A percentile compares a stretch with the other conserved stretches of the same genome.
These are phyloP conservation scores for Sinocyclocheilus anshuiensis DNA, from an alignment of 2,113 vertebrate genomes.

Conservation along the genomic window DNA sequence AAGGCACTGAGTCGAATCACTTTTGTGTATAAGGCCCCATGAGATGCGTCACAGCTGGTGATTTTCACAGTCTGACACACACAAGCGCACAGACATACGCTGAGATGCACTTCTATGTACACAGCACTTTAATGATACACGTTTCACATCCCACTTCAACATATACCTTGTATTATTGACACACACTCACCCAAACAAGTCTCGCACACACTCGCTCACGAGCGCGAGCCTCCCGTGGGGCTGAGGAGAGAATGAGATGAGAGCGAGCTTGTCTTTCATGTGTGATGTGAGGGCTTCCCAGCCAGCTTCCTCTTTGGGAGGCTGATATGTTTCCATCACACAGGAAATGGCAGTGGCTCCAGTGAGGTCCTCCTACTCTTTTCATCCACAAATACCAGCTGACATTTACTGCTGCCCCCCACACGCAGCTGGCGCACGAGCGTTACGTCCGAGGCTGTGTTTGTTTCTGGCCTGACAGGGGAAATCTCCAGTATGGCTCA, in stretches of 20 bases:
- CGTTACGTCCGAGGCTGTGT: neutral
- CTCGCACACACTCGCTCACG: slow-evolving; percentile 29
- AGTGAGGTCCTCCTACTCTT: slow-evolving; percentile 56
- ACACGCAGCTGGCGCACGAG: neutral
- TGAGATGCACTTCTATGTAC: neutral
- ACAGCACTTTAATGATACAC: neutral
- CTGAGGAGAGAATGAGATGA: slow-evolving; percentile 33
- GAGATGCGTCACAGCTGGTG: slow-evolving; percentile 44
- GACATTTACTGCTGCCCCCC: slow-evolving; percentile 71
- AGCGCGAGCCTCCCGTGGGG: neutral
- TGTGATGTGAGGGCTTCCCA: slow-evolving; percentile 45
- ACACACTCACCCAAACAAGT: slow-evolving; percentile 15
- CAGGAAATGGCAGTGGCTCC: slow-evolving; percentile 47
- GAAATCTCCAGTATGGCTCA: slow-evolving; percentile 28
- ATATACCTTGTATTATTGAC: neutral
- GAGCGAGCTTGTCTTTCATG: slow-evolving; percentile 48
- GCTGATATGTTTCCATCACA: slow-evolving; percentile 29
- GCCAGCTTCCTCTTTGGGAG: slow-evolving; percentile 4
- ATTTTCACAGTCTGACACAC: slow-evolving; percentile 39
- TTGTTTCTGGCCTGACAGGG: slow-evolving; percentile 13
- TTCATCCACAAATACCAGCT: slow-evolving; percentile 77
- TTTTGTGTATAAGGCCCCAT: slow-evolving; percentile 27
- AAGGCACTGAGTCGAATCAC: slow-evolving; percentile 30
- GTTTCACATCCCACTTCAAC: slow-evolving; percentile 17
- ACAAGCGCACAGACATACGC: neutral